Base-by-base conservation (phyloP, 2,888 invertebrate species). In the Steromphala cineraria region DNA sequence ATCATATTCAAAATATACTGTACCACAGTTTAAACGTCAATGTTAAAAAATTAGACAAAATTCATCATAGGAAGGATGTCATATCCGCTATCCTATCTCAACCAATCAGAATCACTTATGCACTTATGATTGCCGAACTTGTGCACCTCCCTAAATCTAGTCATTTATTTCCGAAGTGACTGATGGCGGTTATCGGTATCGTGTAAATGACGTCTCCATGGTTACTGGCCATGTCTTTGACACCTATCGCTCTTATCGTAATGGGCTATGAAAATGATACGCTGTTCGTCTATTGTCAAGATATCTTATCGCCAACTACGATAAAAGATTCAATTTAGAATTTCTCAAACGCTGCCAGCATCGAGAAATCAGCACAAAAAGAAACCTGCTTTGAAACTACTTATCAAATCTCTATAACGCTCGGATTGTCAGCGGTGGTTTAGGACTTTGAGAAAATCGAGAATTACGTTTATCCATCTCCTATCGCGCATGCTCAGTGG, bases 401-500 rank as follows among this genome's bases (percentile, higher is more conserved):
- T 71, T 71, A 71, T 71, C 71, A 71, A 36, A 71, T 71, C 71
- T 13, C 71, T 19, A 36, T 36, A 71, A 71, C 36, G 19, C 71
- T 10, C 10, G 36, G 19, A 71, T 40, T 31, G 36, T 19, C 31
- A 36, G 71, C 15, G 71, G 71, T 36, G 40, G 71, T 71, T 17
- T 46, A 46, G 46, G 71, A 31, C 28, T 36, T n/a, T 71, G 19
- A n/a, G 31, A 71, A 36, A 71, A 31, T 40, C 40, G 36, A 19
- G 19, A 71, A 71, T 71, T 36, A 71, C 17, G 28, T 71, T 36
- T 19, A 40, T 40, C 31, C 40, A 71, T 71, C 71, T 71, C 19
- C 71, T 71, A 71, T 71, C 71, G 40, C 71, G 71, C 71, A 71
- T 71, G 71, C 71, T n/a, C 71, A 71, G 71, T 71, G 40, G 71